These are phyloP conservation scores for Pampusana beccarii DNA, from an alignment of 2,113 vertebrate genomes.

Conservation along the genomic window DNA sequence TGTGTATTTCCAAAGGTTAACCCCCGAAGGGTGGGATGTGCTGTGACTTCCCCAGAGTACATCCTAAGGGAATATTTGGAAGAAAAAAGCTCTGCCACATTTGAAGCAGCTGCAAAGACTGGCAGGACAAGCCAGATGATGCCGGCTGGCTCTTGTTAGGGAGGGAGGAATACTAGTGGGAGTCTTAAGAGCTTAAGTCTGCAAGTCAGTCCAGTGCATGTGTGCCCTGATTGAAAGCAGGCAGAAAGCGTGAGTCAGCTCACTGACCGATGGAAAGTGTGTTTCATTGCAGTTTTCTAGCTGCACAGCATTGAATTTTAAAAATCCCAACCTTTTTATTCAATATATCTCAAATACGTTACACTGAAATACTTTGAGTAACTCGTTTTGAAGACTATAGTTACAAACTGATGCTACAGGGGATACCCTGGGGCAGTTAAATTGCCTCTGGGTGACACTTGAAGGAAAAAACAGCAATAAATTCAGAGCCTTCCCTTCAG, in stretches of 20 bases:
- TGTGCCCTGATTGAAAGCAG: background rate
- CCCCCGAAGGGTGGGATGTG: background rate
- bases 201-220: accelerated
- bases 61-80: background rate
- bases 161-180: background rate
- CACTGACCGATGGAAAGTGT: background rate
- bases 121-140: background rate
- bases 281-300: background rate
- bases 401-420: accelerated
- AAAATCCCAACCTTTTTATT: background rate
- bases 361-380: background rate
- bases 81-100: accelerated
- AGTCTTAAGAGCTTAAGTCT: background rate
- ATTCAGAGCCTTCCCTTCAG: background rate
- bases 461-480: background rate
- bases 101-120: background rate
- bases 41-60: background rate
- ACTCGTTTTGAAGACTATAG: background rate
- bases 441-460: background rate
- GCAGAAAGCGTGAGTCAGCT: background rate
- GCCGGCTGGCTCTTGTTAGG: background rate
- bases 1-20: background rate
- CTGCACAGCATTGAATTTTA: background rate
- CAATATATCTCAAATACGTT: too few relatives aligned
- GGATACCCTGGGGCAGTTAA: background rate